Evolutionary conservation across 1,140 invertebrate genomes (phyloP), one percentile per base, ranked within the genome.

Genomic region (Elymnias hypermnestra): DNA sequence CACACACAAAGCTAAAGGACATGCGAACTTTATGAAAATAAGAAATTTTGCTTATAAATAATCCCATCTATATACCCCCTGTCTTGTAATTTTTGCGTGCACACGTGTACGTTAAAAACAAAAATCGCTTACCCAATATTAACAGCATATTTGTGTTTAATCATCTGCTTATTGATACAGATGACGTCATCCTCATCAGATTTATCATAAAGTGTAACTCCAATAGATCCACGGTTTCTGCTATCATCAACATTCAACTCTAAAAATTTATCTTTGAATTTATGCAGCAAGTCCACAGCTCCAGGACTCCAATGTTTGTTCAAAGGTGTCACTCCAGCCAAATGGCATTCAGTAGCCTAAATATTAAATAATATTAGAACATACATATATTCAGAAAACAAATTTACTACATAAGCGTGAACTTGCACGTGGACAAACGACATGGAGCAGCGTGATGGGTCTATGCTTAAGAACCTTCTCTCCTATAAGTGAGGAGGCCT

Each of bases 121-220:
- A n/a, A n/a, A n/a, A n/a, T n/a, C n/a, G n/a, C 61, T 63, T 59
- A 83, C 82, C 78, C 78, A 49, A 82, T 73, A 5, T 56, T 59
- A 5, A 83, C 61, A 2, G 78, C 82, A 42, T 63, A 81, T 43
- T 76, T 85, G 42, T 75, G 33, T 29, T 68, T 74, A 13, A 85
- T 69, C 77, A 85, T 78, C 28, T 70, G 47, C 2, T 53, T 53
- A 43, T 85, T 83, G 23, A 82, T 53, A 37, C 78, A 82, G 3
- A 72, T 37, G 2, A 49, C 15, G 14, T 74, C 54, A 2, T 79
- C 67, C 0, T 48, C 37, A n/a, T 75, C 69, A 0, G 28, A 28
- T 15, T 58, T 62, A 25, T 81, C 65, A 39, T 68, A 72, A 0
- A 85, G 56, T 0, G 58, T 75, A 3, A 82, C 73, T 0, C 73